Base-by-base conservation (phyloP, 1,140 invertebrate species). In the Frieseomelitta varia region DNA sequence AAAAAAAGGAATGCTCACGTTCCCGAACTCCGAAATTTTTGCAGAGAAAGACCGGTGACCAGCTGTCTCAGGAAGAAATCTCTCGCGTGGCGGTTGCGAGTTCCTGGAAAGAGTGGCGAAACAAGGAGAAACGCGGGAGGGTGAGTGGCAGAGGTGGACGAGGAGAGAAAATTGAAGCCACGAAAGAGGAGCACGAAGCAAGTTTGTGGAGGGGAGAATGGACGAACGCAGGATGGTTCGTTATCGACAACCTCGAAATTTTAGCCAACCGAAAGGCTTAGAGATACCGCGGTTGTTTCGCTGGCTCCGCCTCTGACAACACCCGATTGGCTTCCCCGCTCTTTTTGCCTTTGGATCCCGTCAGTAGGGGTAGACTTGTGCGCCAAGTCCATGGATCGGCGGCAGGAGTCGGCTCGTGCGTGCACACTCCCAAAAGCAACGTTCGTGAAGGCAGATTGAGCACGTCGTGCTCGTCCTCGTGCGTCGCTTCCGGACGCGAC, bases 371-470 rank as follows among this genome's bases (percentile, higher is more conserved):
- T 3, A 56, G 55, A 17, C 53, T 39, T 65, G 71, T 34, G 56
- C 6, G 58, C 27, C 67, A 56, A 61, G 15, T 71, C 56, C 19
- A 39, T 67, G 68, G 67, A 68, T 63, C 84, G 82, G 53, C 69
- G 68, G 73, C 55, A 58, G n/a, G 72, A 53, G 77, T 30, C 56
- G 55, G 24, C 11, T 63, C 58, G 72, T 80, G 78, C 88, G 87
- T 86, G 84, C 86, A 86, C 89, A 92, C 86, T 91, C 88, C 88
- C 87, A 86, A 89, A 91, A 87, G 85, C 81, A 91, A 89, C 91
- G 88, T 87, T 83, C 87, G 84, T 69, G 87, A 84, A 88, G 89
- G 84, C 84, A 75, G 61, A 81, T 51, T 56, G 63, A 87, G 10
- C 53, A 56, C 53, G 61, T 34, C 69, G 79, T 30, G 65, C n/a